phyloP scores from a whole-genome alignment of 2,113 vertebrate genomes.

The Rattus rattus region DNA sequence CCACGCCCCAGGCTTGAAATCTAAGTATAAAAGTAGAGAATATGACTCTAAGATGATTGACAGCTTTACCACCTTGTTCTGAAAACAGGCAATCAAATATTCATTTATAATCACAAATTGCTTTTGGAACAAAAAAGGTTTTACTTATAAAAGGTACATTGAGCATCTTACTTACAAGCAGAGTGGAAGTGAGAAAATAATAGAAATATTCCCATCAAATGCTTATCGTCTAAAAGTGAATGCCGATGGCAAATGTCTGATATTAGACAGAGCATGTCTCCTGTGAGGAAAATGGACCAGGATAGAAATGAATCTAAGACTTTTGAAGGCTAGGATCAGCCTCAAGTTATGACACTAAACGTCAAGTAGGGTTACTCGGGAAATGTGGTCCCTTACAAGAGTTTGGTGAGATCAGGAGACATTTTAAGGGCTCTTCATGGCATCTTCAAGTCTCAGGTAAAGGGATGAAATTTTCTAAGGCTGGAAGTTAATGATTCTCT shows the following conservation, averaged over 20 bases:
- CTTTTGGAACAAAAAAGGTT: neutral
- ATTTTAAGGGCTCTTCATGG: neutral
- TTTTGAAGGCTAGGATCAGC: neutral
- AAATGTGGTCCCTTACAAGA: neutral
- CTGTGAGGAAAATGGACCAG: neutral
- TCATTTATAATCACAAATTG: conserved; percentile 36
- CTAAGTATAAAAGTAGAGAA: conserved; percentile 8
- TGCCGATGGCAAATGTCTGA: neutral
- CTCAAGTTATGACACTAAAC: neutral
- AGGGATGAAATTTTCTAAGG: neutral
- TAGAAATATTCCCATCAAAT: neutral
- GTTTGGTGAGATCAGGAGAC: neutral
- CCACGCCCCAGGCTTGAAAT: neutral
- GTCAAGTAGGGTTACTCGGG: neutral
- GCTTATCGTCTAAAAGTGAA: neutral
- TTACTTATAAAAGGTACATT: neutral
- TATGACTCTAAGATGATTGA: neutral
- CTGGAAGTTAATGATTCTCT: neutral
- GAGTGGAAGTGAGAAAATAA: neutral
- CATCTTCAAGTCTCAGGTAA: neutral
- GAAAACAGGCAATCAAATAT: conserved; percentile 21
- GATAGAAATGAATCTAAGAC: neutral
- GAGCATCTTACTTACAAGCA: neutral
- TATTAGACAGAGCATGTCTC: neutral
- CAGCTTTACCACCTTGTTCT: neutral